phyloP scores from a whole-genome alignment of 92 coral and sea anemone species.

The Pocillopora meandrina region DNA sequence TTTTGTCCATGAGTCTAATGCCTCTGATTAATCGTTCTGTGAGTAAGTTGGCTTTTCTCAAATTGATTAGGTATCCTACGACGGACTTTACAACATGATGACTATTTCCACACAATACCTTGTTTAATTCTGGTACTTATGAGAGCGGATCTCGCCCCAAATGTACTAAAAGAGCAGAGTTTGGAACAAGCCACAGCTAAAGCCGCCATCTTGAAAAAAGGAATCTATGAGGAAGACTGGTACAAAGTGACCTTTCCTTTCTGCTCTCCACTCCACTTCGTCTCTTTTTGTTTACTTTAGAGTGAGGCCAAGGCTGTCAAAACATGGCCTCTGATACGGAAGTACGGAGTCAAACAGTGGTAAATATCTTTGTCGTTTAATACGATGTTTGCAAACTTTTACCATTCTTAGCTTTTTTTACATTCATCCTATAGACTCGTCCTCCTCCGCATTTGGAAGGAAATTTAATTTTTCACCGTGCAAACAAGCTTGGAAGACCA shows the following conservation, averaged over 20 bases:
- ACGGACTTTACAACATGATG: background rate
- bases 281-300: background rate
- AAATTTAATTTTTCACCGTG: constrained; percentile 28
- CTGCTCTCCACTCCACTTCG: background rate
- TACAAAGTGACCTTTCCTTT: background rate
- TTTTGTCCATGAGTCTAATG: too few relatives aligned
- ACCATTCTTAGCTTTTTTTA: background rate
- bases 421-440: constrained; percentile 12
- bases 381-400: background rate
- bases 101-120: constrained; percentile 7
- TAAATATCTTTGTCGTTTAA: background rate
- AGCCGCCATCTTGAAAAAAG: constrained; percentile 26
- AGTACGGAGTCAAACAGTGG: background rate
- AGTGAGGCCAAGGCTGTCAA: background rate
- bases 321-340: constrained; percentile 28
- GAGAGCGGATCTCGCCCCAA: constrained; percentile 19
- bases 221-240: background rate
- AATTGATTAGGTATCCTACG: background rate
- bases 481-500: constrained; percentile 17
- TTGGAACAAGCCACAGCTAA: constrained; percentile 21
- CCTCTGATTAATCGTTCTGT: too few relatives aligned
- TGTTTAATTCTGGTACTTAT: background rate
- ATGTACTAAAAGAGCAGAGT: constrained; percentile 11
- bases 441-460: constrained; percentile 43
- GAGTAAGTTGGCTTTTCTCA: too few relatives aligned